These are phyloP conservation scores for Catotricha subobsoleta DNA, from an alignment of 2,888 invertebrate genomes.

Conservation along the genomic window DNA sequence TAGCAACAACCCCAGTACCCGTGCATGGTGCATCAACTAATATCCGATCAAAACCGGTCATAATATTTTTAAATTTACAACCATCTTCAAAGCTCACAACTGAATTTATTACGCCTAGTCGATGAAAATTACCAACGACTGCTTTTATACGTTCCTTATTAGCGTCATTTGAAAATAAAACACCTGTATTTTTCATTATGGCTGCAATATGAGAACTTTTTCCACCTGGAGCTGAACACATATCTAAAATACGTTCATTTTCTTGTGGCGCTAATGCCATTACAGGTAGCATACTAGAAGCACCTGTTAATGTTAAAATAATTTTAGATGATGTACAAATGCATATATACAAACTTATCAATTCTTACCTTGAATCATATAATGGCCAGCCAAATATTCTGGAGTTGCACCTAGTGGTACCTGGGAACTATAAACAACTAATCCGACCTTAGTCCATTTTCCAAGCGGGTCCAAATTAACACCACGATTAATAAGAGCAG, in stretches of 20 bases:
- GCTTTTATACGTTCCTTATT: constrained; percentile 80
- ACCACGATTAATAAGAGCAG: constrained; percentile 86
- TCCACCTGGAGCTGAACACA: constrained; percentile 97
- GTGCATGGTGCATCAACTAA: constrained; percentile 96
- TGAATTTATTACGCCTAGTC: constrained; percentile 87
- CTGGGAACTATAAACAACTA: constrained; percentile 89
- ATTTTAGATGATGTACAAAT: background rate
- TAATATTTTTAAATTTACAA: constrained; percentile 59
- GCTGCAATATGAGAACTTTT: constrained; percentile 97
- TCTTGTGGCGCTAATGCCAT: constrained; percentile 96
- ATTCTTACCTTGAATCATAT: constrained; percentile 60
- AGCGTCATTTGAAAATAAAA: constrained; percentile 88
- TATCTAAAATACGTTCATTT: constrained; percentile 83
- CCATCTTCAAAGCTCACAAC: constrained; percentile 84
- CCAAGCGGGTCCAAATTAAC: constrained; percentile 97
- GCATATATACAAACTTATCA: background rate
- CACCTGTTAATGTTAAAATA: constrained; percentile 31
- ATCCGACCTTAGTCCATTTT: constrained; percentile 96
- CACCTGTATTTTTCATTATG: constrained; percentile 95
- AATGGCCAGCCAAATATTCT: constrained; percentile 96
- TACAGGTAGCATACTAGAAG: constrained; percentile 90
- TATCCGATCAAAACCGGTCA: constrained; percentile 88
- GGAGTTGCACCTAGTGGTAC: constrained; percentile 97
- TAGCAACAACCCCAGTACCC: constrained; percentile 94
- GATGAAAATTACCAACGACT: constrained; percentile 89